A percentile compares a stretch with the other conserved stretches of the same genome.
phyloP scores from a whole-genome alignment of 2,113 vertebrate species.

The Oxygymnocypris stewartii region DNA sequence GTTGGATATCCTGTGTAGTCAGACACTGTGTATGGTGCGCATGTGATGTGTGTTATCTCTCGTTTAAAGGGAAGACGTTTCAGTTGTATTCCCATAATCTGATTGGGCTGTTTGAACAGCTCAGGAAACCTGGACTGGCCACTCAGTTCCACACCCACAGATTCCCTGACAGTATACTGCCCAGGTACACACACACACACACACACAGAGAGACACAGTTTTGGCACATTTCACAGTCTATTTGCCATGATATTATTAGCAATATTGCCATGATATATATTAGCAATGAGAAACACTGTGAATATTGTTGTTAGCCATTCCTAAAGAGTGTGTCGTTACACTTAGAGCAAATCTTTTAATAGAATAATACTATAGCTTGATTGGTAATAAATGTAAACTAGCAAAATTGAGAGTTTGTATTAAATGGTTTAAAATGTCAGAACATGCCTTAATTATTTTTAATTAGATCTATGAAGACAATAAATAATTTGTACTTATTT shows the following conservation, averaged over 20 bases:
- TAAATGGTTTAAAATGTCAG: too few species aligned
- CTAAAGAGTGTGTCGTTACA: too few species aligned
- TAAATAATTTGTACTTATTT: too few species aligned
- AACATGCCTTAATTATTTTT: too few species aligned
- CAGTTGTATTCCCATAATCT: slow-evolving; percentile 98
- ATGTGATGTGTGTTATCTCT: slow-evolving; percentile 19
- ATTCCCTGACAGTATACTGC: slow-evolving; percentile 93
- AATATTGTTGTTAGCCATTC: neutral
- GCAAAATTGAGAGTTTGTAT: too few species aligned
- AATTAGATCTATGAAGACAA: too few species aligned
- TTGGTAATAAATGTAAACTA: too few species aligned
- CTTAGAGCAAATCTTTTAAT: too few species aligned
- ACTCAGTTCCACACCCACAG: slow-evolving; percentile 96
- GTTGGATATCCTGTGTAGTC: slow-evolving; percentile 21
- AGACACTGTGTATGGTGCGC: neutral
- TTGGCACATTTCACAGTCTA: neutral
- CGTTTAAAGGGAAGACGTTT: slow-evolving; percentile 89
- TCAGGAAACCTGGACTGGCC: slow-evolving; percentile 93
- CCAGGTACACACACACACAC: slow-evolving; percentile 78
- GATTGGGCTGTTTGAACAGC: slow-evolving; percentile 96
- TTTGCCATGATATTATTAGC: neutral
- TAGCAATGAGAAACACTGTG: neutral
- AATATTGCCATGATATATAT: too few species aligned
- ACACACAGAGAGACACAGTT: neutral
- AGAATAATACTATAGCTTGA: too few species aligned